These are phyloP conservation scores for Hypercompe scribonia DNA, from an alignment of 2,888 invertebrate genomes.

Conservation along the genomic window DNA sequence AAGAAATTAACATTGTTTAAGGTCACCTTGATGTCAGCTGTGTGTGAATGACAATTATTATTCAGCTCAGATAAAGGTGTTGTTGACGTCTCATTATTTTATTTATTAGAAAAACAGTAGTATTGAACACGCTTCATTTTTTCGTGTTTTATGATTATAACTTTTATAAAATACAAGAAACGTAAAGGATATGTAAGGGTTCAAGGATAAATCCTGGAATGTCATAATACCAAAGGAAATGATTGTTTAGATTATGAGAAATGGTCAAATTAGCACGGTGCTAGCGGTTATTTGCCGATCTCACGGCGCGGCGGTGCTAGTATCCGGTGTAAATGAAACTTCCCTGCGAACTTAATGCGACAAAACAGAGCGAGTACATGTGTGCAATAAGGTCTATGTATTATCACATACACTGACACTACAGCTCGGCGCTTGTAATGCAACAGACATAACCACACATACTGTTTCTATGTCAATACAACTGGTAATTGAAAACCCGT, in stretches of 20 bases:
- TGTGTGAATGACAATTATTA: not conserved
- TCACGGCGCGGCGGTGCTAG: conserved; percentile 64
- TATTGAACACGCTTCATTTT: not conserved
- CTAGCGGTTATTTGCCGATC: conserved; percentile 74
- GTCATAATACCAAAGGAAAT: conserved; percentile 50
- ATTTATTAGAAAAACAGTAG: not conserved
- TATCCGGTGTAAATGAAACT: conserved; percentile 69
- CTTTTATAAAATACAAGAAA: not conserved
- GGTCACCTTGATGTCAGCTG: conserved; percentile 15
- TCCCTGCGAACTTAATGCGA: conserved; percentile 50
- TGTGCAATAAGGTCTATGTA: conserved; percentile 2
- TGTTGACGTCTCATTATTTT: not conserved
- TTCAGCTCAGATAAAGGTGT: not conserved
- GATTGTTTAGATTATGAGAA: conserved; percentile 64
- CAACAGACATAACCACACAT: conserved; percentile 12
- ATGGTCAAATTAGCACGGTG: conserved; percentile 65
- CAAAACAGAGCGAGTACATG: conserved; percentile 50
- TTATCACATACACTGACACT: conserved; percentile 3
- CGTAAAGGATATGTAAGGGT: conserved; percentile 3
- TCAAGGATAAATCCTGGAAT: conserved; percentile 37
- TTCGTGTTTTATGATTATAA: not conserved
- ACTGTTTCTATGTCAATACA: conserved; percentile 17
- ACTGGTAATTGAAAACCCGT: conserved; percentile 12
- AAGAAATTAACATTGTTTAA: conserved; percentile 2
- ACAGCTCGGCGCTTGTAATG: conserved; percentile 2